These are phyloP conservation scores for Zootoca vivipara DNA, from an alignment of 2,113 vertebrate species.

Conservation along the genomic window DNA sequence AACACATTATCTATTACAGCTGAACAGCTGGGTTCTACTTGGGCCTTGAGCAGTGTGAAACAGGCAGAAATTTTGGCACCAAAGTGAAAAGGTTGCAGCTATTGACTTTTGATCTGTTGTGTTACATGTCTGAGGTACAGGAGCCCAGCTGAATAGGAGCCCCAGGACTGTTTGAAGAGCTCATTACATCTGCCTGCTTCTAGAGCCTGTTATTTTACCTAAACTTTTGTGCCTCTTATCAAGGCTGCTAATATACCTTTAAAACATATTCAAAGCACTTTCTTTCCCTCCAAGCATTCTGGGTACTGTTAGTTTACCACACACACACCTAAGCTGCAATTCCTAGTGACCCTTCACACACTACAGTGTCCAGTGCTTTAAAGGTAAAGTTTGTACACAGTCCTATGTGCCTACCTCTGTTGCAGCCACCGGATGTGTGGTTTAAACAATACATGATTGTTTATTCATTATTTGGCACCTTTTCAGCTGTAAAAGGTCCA, in stretches of 20 bases:
- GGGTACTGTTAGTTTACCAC: too few species aligned
- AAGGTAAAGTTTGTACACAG: too few species aligned
- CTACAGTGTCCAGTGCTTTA: too few species aligned
- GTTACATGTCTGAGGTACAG: background rate
- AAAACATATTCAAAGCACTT: too few species aligned
- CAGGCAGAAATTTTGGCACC: background rate
- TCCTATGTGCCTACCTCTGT: background rate
- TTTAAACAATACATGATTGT: too few species aligned
- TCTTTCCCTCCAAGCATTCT: too few species aligned
- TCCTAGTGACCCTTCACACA: too few species aligned
- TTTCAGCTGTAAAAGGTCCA: too few species aligned
- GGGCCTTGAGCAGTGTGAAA: background rate
- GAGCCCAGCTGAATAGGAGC: background rate
- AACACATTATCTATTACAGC: background rate
- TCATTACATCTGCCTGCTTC: background rate
- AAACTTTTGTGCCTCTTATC: background rate
- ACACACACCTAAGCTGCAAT: too few species aligned
- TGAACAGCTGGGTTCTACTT: background rate
- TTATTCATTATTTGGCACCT: too few species aligned
- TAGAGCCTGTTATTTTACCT: background rate
- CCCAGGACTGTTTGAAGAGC: background rate
- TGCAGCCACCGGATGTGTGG: background rate
- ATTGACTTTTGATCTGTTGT: background rate
- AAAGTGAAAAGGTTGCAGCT: background rate
- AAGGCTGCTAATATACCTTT: background rate